phyloP scores from a whole-genome alignment of 2,888 invertebrate species.

The Hoplodrina ambigua region DNA sequence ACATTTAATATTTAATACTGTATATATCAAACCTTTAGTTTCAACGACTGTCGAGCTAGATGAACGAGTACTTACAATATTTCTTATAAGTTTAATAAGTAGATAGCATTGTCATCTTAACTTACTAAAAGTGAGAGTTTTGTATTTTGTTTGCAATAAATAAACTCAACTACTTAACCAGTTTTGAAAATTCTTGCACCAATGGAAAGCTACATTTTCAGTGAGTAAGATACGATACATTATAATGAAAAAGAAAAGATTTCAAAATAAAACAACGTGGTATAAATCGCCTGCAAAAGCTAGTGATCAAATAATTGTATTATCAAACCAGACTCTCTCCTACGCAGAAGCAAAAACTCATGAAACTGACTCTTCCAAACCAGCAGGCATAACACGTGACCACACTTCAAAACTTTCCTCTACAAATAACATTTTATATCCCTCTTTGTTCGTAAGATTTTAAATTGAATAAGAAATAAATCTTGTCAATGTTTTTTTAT shows the following conservation, averaged over 20 bases:
- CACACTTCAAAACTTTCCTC: conserved; percentile 43
- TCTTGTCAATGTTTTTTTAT: conserved; percentile 63
- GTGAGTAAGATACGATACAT: no score
- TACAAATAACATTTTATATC: conserved; percentile 47
- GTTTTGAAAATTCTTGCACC: no score
- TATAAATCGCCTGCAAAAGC: no score
- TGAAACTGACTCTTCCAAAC: conserved; percentile 25
- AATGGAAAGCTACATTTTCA: no score
- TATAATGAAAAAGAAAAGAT: no score
- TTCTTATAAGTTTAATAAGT: no score
- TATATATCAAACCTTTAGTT: not conserved
- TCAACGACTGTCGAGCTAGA: not conserved
- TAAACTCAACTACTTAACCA: no score
- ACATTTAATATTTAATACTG: not conserved
- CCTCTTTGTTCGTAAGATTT: conserved; percentile 54
- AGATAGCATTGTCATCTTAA: no score
- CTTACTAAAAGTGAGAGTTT: no score
- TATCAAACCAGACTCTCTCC: not conserved
- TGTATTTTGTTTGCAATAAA: no score
- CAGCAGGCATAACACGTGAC: conserved; percentile 16
- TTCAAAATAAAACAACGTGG: no score
- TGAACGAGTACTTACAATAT: no score
- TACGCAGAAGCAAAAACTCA: conserved; percentile 16
- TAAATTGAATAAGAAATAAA: conserved; percentile 65
- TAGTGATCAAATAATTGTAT: not conserved